Evolutionary conservation across 2,888 invertebrate species (phyloP).

Genomic region (Physocephala rufipes): DNA sequence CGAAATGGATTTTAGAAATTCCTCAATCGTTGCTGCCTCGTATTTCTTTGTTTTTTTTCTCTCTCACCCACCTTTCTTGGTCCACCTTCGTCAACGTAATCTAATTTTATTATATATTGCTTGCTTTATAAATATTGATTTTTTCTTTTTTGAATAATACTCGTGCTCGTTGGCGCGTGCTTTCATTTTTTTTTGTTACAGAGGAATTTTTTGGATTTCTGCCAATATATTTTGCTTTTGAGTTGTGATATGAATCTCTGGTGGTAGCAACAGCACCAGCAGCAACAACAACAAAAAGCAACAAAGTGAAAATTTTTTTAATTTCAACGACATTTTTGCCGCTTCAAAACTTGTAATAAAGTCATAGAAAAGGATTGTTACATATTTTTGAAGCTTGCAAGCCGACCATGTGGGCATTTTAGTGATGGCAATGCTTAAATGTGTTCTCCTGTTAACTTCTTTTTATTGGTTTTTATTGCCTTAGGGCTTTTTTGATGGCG

Average conservation of each 20-base stretch:
- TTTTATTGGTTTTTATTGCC: too few species aligned
- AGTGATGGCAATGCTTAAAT: too few species aligned
- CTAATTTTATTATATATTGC: background rate
- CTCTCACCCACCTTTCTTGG: background rate
- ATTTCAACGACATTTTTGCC: background rate
- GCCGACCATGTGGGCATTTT: too few species aligned
- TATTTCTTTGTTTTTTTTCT: background rate
- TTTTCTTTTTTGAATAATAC: background rate
- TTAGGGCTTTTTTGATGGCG: too few species aligned
- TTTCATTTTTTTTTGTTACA: background rate
- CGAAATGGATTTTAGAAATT: too few species aligned
- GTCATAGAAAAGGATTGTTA: background rate
- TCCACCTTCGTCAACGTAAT: background rate
- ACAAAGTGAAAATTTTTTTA: background rate
- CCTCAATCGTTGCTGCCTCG: background rate
- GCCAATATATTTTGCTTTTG: constrained; percentile 1
- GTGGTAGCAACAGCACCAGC: background rate
- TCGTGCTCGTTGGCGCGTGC: constrained; percentile 12
- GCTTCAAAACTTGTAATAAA: background rate
- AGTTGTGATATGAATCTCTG: too few species aligned
- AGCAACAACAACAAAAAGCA: background rate
- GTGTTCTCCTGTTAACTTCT: too few species aligned
- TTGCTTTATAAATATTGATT: background rate
- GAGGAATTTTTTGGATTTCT: constrained; percentile 7
- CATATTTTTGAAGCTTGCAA: background rate